Evolutionary conservation across 1,140 invertebrate genomes (phyloP).

Genomic region (Drosophila trapezifrons): DNA sequence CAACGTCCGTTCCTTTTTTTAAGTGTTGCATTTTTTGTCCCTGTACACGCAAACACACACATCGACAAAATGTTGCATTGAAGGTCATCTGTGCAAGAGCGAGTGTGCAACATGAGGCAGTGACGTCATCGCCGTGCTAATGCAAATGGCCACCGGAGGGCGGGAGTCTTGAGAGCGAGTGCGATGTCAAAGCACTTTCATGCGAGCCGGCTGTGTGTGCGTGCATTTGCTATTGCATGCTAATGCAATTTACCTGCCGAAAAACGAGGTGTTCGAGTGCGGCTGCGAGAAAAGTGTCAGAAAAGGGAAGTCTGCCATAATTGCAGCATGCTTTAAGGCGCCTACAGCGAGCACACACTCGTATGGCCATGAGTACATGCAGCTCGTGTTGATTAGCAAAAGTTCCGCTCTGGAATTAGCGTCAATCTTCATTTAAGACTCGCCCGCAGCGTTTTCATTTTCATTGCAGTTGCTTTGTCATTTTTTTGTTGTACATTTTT

Average conservation of each 20-base stretch:
- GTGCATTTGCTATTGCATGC: conserved; percentile 21
- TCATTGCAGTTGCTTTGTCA: conserved; percentile 41
- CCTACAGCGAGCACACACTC: conserved; percentile 4
- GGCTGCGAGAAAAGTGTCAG: conserved; percentile 14
- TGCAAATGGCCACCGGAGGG: conserved; percentile 44
- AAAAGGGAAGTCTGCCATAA: conserved; percentile 13
- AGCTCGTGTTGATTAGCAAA: conserved; percentile 36
- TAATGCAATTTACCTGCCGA: conserved; percentile 45
- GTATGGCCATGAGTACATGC: background rate
- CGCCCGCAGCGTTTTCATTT: conserved; percentile 42
- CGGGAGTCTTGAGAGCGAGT: conserved; percentile 20
- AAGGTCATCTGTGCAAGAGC: conserved; percentile 33
- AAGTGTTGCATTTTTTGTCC: conserved; percentile 9
- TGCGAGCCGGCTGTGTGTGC: background rate
- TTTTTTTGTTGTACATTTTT: conserved; percentile 7
- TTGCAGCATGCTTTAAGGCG: conserved; percentile 30
- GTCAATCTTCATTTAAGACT: conserved; percentile 45
- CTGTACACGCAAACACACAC: background rate
- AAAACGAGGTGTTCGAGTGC: conserved; percentile 17
- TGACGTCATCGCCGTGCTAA: conserved; percentile 57
- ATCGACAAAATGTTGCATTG: conserved; percentile 27
- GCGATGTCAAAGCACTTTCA: conserved; percentile 45
- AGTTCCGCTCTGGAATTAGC: conserved; percentile 41
- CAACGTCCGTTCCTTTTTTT: conserved; percentile 1
- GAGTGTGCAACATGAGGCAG: conserved; percentile 34